phyloP scores from a whole-genome alignment of 2,797 vertebrate genomes.

The Ctenosaura bakeri region DNA sequence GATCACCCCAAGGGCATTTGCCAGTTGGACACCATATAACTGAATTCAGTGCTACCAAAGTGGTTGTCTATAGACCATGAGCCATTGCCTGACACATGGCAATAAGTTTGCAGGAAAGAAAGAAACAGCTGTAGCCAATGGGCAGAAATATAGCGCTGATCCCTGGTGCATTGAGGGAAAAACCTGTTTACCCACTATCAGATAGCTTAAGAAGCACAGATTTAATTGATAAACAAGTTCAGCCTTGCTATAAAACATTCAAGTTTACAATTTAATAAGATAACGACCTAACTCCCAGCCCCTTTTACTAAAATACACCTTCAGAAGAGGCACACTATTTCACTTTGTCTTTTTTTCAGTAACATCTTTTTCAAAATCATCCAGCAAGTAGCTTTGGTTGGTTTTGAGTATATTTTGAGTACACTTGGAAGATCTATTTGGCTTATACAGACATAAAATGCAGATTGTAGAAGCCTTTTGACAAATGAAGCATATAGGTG shows the following conservation, averaged over 20 bases:
- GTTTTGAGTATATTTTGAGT: background rate
- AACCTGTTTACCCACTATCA: too few species aligned
- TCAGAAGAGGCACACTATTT: background rate
- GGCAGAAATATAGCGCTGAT: too few species aligned
- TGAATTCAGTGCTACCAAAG: too few species aligned
- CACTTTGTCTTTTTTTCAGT: background rate
- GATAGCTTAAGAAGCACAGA: too few species aligned
- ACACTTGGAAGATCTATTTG: background rate
- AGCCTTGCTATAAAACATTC: background rate
- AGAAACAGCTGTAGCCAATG: too few species aligned
- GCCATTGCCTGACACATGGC: too few species aligned
- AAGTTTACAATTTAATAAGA: background rate
- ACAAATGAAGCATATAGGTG: background rate
- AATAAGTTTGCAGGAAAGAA: too few species aligned
- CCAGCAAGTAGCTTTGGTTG: background rate
- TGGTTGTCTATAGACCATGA: too few species aligned
- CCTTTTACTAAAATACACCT: background rate
- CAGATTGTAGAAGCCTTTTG: background rate
- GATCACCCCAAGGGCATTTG: too few species aligned
- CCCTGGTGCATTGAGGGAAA: too few species aligned
- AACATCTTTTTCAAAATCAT: conserved; percentile 1
- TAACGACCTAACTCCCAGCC: background rate
- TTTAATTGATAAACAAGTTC: too few species aligned
- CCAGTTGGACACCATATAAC: too few species aligned
- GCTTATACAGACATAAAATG: background rate